Evolutionary conservation across 2,888 invertebrate species (phyloP).

Genomic region (Acrobasis suavella): DNA sequence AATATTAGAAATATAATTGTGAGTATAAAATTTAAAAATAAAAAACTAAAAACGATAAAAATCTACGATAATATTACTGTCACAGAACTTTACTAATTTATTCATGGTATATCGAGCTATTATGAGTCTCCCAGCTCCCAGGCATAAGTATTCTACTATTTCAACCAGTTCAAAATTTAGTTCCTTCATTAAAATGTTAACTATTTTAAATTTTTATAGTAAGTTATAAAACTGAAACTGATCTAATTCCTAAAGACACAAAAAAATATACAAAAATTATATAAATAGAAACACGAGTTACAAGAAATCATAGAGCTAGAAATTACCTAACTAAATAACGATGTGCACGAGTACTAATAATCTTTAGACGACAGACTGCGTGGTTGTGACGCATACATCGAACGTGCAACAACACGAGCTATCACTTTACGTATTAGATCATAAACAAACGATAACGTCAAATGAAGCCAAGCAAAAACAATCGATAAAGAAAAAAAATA

Average conservation of each 20-base stretch:
- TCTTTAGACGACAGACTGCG: constrained; percentile 43
- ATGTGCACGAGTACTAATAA: constrained; percentile 29
- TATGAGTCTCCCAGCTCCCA: too few species aligned
- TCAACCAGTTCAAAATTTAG: too few species aligned
- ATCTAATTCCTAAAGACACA: background rate
- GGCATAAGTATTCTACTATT: too few species aligned
- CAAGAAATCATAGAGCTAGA: constrained; percentile 3
- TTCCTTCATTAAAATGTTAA: too few species aligned
- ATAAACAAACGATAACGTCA: constrained; percentile 49
- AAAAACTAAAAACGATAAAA: too few species aligned
- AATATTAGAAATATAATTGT: too few species aligned
- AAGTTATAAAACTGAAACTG: background rate
- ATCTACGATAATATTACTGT: too few species aligned
- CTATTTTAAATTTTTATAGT: background rate
- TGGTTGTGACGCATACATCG: constrained; percentile 30
- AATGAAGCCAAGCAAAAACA: constrained; percentile 65
- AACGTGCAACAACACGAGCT: constrained; percentile 51
- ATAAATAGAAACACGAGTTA: background rate
- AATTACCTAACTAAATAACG: constrained; percentile 8
- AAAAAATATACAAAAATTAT: too few species aligned
- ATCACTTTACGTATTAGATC: constrained; percentile 60
- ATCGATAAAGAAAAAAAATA: constrained; percentile 61
- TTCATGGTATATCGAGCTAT: too few species aligned
- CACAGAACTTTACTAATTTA: too few species aligned
- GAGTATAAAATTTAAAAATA: too few species aligned